Base-by-base conservation (phyloP, 2,888 invertebrate species). In the Meloe dianella region DNA sequence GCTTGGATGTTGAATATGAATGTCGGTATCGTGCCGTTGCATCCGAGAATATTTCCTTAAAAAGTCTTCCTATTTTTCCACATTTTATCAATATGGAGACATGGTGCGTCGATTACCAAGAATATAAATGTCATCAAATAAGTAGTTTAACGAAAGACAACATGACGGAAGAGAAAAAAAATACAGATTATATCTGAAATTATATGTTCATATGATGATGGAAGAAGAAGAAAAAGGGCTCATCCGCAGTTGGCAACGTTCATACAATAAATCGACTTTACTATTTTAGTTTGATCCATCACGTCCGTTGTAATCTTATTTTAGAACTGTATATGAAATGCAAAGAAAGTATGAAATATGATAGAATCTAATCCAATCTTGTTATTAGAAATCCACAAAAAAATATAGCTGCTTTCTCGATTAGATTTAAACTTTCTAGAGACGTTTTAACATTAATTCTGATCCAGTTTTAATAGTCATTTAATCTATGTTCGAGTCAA, bases 21-120 rank as follows among this genome's bases (percentile, higher is more conserved):
- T 68, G 65, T 68, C 65, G 65, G 65, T 61, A 61, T 68, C 68
- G 68, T 65, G 68, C 68, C 68, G 63, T 51, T 62, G 68, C 68
- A 68, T 68, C 68, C 68, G 68, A 62, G 54, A 47, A 57, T 61
- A 57, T 61, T 61, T 57, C 30, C 60, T 54, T 61, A 14, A 17
- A 29, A 41, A 41, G 17, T 41, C 17, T 17, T 41, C 17, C n/a
- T 41, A 17, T 41, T 41, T 41, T 41, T 17, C 8, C 8, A 41
- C 1, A 41, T n/a, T 41, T n/a, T 17, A n/a, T 17, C n/a, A 0
- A 41, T 32, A 14, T 12, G 3, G n/a, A 41, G 41, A 17, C n/a
- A 14, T 35, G 35, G 14, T 35, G 14, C 41, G 41, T 35, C 35
- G 12, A 35, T 35, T 35, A 35, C 9, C 10, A 32, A 2, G 14